Base-by-base conservation (phyloP, 2,113 vertebrate species). In the Eulemur rufifrons region DNA sequence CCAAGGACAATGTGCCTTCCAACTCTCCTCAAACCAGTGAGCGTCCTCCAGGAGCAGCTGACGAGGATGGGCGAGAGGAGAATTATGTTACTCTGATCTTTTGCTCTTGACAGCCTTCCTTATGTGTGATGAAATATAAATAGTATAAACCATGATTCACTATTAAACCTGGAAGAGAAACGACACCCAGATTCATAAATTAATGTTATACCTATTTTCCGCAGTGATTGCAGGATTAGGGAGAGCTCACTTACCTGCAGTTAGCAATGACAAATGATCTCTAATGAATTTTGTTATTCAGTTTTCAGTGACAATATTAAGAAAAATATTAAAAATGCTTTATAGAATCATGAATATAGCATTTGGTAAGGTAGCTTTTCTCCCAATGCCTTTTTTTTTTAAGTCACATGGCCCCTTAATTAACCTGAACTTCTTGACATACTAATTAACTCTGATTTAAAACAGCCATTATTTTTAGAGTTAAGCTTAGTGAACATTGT, bases 401-500 rank as follows among this genome's bases (percentile, higher is more conserved):
- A 1, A 96, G 91, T 97, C 93, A 54, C 25, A 66, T 90, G 78
- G 87, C 50, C 64, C 85, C 68, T 54, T 88, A 95, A 98, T 96
- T 96, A 96, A 96, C 92, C 95, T 98, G 97, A 98, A 98, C 98
- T 99, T 98, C 97, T 97, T 98, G 98, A 98, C 98, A 97, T 92
- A 6, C 97, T 98, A 98, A 98, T 99, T 98, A 99, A 98, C 97
- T 98, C 95, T 98, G 98, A 99, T 99, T 99, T 99, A 98, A 98
- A 97, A 97, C 88, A 98, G 98, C 97, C 95, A 98, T 99, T 99
- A 98, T 98, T 98, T 98, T 98, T 96, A 83, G 95, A 98, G 98
- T 98, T 98, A 98, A 98, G 97, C 97, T 98, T 98, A 98, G 98
- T 3, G 98, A 98, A 98, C 97, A 95, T 97, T 98, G 98, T 98